phyloP scores from a whole-genome alignment of 2,797 vertebrate genomes.

The Mionectes olivaceus region DNA sequence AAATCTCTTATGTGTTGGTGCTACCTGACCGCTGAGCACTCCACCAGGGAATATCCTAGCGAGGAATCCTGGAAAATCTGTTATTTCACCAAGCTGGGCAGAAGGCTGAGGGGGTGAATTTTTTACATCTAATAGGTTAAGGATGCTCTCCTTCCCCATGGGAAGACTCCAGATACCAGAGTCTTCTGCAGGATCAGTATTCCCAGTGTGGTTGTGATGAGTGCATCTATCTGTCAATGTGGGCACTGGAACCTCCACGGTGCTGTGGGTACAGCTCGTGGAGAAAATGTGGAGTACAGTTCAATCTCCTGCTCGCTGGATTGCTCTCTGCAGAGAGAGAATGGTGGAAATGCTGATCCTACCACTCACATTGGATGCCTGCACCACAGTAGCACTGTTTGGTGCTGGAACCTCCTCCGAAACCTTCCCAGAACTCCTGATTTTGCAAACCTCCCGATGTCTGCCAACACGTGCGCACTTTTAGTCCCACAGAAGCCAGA shows the following conservation, averaged over 20 bases:
- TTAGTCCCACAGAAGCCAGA: slow-evolving; percentile 58
- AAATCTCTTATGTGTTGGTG: background rate
- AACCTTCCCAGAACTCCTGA: slow-evolving; percentile 51
- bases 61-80: background rate
- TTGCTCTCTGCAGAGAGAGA: background rate
- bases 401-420: slow-evolving; percentile 33
- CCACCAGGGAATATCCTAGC: background rate
- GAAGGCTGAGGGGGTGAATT: background rate
- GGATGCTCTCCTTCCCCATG: background rate
- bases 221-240: background rate
- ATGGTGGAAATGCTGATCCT: background rate
- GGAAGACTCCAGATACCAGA: background rate
- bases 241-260: background rate
- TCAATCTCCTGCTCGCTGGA: background rate
- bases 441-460: slow-evolving; percentile 46
- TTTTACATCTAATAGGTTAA: background rate
- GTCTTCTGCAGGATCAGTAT: background rate
- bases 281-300: background rate
- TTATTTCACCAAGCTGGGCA: background rate
- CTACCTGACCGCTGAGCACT: background rate
- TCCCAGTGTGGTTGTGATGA: background rate
- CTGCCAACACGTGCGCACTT: slow-evolving; percentile 48
- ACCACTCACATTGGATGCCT: background rate
- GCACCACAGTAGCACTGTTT: slow-evolving; percentile 19
- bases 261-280: background rate